Evolutionary conservation across 2,797 vertebrate species (phyloP), one percentile per base, ranked within the genome.

Genomic region (Lepilemur septentrionalis): DNA sequence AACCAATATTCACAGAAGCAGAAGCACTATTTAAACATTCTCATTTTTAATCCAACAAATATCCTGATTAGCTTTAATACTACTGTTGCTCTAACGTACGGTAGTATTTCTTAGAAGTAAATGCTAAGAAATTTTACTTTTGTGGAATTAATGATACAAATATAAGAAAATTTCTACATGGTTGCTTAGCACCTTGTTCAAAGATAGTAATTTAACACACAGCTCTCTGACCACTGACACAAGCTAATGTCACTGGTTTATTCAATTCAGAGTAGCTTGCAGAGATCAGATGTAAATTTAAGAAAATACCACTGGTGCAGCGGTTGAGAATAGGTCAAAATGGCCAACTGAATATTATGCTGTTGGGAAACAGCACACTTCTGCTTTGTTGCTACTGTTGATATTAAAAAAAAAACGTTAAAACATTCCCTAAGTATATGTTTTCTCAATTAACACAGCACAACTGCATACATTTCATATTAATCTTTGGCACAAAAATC

Each of bases 1-100:
- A 91, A 85, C 9, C 18, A 67, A 48, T 35, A 70, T 76, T 91
- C 80, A 76, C 57, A 86, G 38, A 84, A 89, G 35, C 8, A 35
- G 38, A 84, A 89, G 41, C 8, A 41, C 32, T 78, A 41, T 73
- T 89, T 65, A 84, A 90, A 85, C 12, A 5, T 81, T 78, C 38
- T 91, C 35, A 63, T 88, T 94, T 89, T 59, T 88, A 91, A 80
- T 48, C 22, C 65, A 90, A 59, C 17, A 73, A 35, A 86, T 73
- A 52, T 35, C 52, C 41, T 38, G 15, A 28, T 80, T 94, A 75
- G 5, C 30, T 94, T 87, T 14, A 41, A 32, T 35, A 11, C 0
- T 4, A 48, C 32, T 43, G 1, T 76, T 83, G 15, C 22, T 72
- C 46, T 59, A 8, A 48, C 15, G 23, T 25, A 12, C 8, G 61